Evolutionary conservation across 2,888 invertebrate species (phyloP), one percentile per base, ranked within the genome.

Genomic region (Nasonovia ribisnigri): DNA sequence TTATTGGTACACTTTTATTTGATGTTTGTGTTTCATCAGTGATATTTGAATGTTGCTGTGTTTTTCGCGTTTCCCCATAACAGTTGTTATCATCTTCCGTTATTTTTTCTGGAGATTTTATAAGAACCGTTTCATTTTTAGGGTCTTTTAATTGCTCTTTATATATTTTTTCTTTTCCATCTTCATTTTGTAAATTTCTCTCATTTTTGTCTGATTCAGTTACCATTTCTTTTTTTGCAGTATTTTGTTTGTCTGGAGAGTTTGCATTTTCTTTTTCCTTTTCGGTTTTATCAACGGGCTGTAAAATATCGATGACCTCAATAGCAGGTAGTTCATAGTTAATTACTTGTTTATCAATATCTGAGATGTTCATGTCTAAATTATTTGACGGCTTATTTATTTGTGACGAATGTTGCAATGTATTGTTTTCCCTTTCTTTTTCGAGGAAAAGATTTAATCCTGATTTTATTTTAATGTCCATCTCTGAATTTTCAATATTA

Each of bases 351-450:
- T 29, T 60, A 29, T 60, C 60, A 29, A 3, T 60, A 60, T 60
- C 11, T 60, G 60, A 60, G 11, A 3, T 3, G 11, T 29, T 60
- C 29, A 3, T 29, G 29, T 60, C 29, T 60, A 29, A 13, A 8
- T 26, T 26, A 60, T 60, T 11, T 29, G 29, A 0, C 0, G 60
- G 13, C 29, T 60, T 0, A 13, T n/a, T 67, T n/a, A 13, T n/a
- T n/a, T 13, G 5, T 0, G 5, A 16, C 5, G 67, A 13, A 67
- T 67, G n/a, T 67, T 67, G 67, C 67, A 16, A 5, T 4, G 16
- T 67, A 67, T 67, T 43, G 8, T 51, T 91, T 43, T 84, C 91
- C 29, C 84, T 42, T 84, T 91, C 92, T 48, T 87, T 92, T 67
- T 87, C 92, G 3, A 92, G 42, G 60, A 92, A 92, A 36, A 3